A percentile compares a stretch with the other conserved stretches of the same genome.
Conservation (phyloP, 2,113 vertebrate species). For the Dissostichus mawsoni region DNA sequence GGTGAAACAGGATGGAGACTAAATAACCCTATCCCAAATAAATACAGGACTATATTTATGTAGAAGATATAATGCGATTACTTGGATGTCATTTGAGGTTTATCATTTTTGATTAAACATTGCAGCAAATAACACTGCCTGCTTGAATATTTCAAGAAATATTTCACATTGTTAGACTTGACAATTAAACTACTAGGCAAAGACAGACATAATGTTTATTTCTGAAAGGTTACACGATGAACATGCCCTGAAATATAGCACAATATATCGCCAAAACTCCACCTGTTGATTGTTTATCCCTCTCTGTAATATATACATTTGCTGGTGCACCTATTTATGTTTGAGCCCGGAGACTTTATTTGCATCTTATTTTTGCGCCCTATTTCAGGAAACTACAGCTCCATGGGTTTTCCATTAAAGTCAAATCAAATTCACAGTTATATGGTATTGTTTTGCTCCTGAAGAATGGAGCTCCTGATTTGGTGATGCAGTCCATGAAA, state of each 20-base stretch:
- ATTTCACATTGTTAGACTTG: too few species aligned
- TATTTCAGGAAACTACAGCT: background rate
- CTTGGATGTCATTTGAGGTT: constrained; percentile 18
- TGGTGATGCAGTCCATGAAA: background rate
- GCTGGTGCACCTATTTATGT: background rate
- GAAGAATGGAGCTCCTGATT: background rate
- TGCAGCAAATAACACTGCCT: background rate
- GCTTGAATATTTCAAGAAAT: too few species aligned
- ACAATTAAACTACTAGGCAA: background rate
- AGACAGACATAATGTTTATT: background rate
- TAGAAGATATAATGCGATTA: constrained; percentile 43
- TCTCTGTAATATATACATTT: too few species aligned
- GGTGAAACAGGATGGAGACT: constrained; percentile 27
- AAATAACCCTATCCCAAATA: constrained; percentile 29
- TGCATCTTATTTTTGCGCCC: background rate
- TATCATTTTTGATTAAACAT: constrained; percentile 7
- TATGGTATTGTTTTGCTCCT: background rate
- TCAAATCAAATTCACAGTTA: background rate
- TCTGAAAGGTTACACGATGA: background rate
- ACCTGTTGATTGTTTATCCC: too few species aligned
- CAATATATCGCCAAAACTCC: too few species aligned
- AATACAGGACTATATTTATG: background rate
- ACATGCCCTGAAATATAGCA: background rate
- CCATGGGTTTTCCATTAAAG: background rate
- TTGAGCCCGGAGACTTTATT: background rate